Evolutionary conservation across 2,888 invertebrate species (phyloP).

Genomic region (Axea sp.): DNA sequence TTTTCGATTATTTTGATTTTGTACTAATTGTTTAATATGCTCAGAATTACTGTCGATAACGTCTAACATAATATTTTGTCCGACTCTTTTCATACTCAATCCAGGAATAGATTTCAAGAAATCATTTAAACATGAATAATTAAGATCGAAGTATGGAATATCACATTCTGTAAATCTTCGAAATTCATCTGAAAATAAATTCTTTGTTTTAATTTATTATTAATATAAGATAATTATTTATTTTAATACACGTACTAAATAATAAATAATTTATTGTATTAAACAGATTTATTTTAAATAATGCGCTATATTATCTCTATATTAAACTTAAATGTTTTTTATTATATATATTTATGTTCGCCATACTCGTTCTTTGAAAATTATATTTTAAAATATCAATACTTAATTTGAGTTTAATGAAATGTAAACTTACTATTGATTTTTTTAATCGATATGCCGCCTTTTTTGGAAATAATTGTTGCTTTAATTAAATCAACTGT

Average conservation of each 20-base stretch:
- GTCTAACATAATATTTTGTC: background rate
- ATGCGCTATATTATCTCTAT: too few species aligned
- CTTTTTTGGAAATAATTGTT: conserved; percentile 14
- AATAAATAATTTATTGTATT: too few species aligned
- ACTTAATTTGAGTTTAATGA: background rate
- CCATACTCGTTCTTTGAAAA: too few species aligned
- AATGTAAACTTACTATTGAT: conserved; percentile 25
- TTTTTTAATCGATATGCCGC: conserved; percentile 18
- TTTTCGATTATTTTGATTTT: conserved; percentile 31
- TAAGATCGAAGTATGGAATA: conserved; percentile 19
- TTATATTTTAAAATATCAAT: background rate
- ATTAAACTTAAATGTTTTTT: too few species aligned
- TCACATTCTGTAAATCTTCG: background rate
- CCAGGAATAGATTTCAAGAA: conserved; percentile 19
- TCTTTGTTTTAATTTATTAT: background rate
- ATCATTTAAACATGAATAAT: conserved; percentile 25
- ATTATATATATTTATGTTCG: too few species aligned
- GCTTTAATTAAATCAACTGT: conserved; percentile 4
- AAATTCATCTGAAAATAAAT: conserved; percentile 30
- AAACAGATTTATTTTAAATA: too few species aligned
- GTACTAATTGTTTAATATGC: conserved; percentile 15
- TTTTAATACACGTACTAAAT: too few species aligned
- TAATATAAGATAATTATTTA: background rate
- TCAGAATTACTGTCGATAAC: conserved; percentile 4
- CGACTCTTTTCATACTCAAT: background rate